Evolutionary conservation across 2,113 vertebrate species (phyloP), one percentile per base, ranked within the genome.

Genomic region (Chaenocephalus aceratus): DNA sequence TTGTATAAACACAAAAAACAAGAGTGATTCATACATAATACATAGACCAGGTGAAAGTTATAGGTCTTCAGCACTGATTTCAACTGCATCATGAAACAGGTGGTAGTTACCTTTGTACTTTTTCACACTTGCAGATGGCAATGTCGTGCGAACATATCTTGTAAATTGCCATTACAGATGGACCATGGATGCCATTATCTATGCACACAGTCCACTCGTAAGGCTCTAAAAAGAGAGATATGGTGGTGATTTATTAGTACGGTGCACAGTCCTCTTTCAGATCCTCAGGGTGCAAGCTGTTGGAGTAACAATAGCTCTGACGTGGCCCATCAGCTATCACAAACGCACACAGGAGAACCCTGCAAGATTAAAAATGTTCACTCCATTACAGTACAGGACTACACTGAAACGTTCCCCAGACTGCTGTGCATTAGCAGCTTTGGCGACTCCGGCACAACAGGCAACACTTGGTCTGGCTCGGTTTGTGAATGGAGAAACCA

Each of bases 401-500:
- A 26, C 52, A 48, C 68, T 67, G 44, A 81, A 79, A 58, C n/a
- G 62, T 75, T 86, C 74, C 69, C 69, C 62, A 56, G 48, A 60
- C 75, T 36, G 75, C 56, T 72, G 18, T 21, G 67, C 65, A 73
- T 80, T 72, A 60, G 63, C 71, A 74, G 79, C 71, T 58, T 69
- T 65, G 60, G 74, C 59, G 13, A 18, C 34, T 44, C 80, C 82
- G 69, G 66, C 70, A 44, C 59, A 58, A 48, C 80, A 77, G 83
- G 54, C 67, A 85, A 71, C 72, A 53, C 71, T 80, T 53, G 23
- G 77, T 63, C 71, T 68, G 72, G 75, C 72, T 81, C 10, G 16
- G 65, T 51, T 84, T 74, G 63, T 44, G 18, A 89, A 92, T 90
- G 75, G 65, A 81, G 77, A 91, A 89, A 83, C 67, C 91, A 91